phyloP scores from a whole-genome alignment of 2,888 invertebrate species.

The Carcina quercana region DNA sequence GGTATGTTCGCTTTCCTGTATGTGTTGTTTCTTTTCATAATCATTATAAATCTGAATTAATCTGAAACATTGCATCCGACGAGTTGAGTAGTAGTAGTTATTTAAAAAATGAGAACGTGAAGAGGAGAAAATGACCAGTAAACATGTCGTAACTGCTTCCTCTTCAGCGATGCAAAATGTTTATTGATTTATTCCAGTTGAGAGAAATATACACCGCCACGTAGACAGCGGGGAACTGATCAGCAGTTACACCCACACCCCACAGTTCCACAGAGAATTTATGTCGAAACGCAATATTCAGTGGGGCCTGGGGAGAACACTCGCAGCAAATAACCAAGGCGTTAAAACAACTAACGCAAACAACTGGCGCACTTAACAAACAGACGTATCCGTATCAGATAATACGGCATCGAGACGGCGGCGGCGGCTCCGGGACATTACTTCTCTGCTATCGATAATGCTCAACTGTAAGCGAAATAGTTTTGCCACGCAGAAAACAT shows the following conservation, averaged over 20 bases:
- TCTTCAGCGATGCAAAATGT: conserved; percentile 34
- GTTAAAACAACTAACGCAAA: conserved; percentile 69
- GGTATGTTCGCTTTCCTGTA: too few species aligned
- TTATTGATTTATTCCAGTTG: conserved; percentile 47
- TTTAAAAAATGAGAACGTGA: too few species aligned
- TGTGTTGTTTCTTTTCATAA: too few species aligned
- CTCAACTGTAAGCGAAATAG: conserved; percentile 72
- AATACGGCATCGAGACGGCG: conserved; percentile 64
- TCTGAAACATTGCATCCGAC: too few species aligned
- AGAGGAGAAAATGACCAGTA: background rate
- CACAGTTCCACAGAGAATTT: conserved; percentile 69
- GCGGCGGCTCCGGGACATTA: conserved; percentile 66
- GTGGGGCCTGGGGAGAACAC: conserved; percentile 56
- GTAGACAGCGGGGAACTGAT: conserved; percentile 46
- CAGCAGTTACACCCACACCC: conserved; percentile 71
- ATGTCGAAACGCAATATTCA: conserved; percentile 69
- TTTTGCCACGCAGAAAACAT: conserved; percentile 63
- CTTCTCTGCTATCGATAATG: conserved; percentile 71
- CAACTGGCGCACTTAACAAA: conserved; percentile 71
- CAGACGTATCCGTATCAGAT: conserved; percentile 73
- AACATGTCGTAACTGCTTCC: conserved; percentile 22
- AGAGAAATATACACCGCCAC: conserved; percentile 57
- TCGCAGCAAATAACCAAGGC: conserved; percentile 69
- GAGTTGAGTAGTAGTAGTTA: too few species aligned
- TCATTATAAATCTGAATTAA: too few species aligned